These are phyloP conservation scores for Sebastes vulpes DNA, from an alignment of 2,797 vertebrate species.

Conservation along the genomic window DNA sequence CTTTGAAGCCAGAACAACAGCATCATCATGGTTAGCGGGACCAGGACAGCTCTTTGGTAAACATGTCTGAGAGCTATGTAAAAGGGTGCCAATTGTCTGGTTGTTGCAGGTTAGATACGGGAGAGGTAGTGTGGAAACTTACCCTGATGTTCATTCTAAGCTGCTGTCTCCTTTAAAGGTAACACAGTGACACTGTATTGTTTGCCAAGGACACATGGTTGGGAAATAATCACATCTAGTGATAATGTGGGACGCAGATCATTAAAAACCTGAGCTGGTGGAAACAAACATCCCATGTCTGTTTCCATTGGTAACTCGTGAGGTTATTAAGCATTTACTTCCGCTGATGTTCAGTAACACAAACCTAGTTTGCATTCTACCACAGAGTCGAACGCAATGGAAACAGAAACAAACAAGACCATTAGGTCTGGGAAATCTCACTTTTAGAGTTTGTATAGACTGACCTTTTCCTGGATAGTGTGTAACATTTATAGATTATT, in stretches of 20 bases:
- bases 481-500: slow-evolving; percentile 24
- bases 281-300: slow-evolving; percentile 49
- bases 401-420: slow-evolving; percentile 50
- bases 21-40: slow-evolving; percentile 24
- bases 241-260: slow-evolving; percentile 41
- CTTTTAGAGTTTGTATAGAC: slow-evolving; percentile 22
- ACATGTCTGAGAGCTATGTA: slow-evolving; percentile 59
- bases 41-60: slow-evolving; percentile 62
- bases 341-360: slow-evolving; percentile 26
- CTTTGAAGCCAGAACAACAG: slow-evolving; percentile 23
- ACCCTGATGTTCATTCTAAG: slow-evolving; percentile 14
- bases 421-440: slow-evolving; percentile 26
- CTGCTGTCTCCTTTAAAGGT: slow-evolving; percentile 75
- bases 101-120: slow-evolving; percentile 55
- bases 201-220: slow-evolving; percentile 45
- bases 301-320: slow-evolving; percentile 37
- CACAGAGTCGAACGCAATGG: slow-evolving; percentile 25
- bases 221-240: slow-evolving; percentile 31
- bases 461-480: slow-evolving; percentile 27
- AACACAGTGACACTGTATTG: slow-evolving; percentile 50
- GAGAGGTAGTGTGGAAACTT: slow-evolving; percentile 39
- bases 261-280: slow-evolving; percentile 36
- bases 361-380: slow-evolving; percentile 30
- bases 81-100: slow-evolving; percentile 44
- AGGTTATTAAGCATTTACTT: slow-evolving; percentile 52